A percentile compares a stretch with the other conserved stretches of the same genome.
These are phyloP conservation scores for Archegozetes longisetosus DNA, from an alignment of 1,140 invertebrate genomes.

Conservation along the genomic window DNA sequence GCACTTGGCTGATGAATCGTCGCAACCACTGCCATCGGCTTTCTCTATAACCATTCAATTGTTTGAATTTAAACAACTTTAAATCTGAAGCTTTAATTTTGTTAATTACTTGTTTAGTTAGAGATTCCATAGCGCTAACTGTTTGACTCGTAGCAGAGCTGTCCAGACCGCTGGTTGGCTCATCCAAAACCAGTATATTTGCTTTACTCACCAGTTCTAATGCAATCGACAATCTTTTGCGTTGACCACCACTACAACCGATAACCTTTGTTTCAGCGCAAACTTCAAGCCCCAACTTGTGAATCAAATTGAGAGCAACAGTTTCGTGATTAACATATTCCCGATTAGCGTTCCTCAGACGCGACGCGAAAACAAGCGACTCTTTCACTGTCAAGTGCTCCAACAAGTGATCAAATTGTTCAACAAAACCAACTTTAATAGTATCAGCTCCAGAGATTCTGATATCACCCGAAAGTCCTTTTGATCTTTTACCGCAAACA, in stretches of 20 bases:
- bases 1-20: conserved; percentile 14
- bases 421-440: conserved; percentile 16
- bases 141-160: neutral
- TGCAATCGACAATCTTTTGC: conserved; percentile 14
- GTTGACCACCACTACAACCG: conserved; percentile 6
- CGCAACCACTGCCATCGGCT: conserved; percentile 9
- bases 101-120: neutral
- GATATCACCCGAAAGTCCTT: conserved; percentile 9
- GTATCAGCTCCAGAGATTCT: neutral
- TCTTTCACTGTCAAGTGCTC: conserved; percentile 74
- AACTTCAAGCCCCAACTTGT: conserved; percentile 4
- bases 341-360: conserved; percentile 34
- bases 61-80: conserved; percentile 3
- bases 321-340: conserved; percentile 7
- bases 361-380: conserved; percentile 75
- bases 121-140: neutral
- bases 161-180: conserved; percentile 14
- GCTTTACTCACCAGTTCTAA: conserved; percentile 11
- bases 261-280: conserved; percentile 3
- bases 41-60: neutral
- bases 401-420: conserved; percentile 72
- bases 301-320: neutral
- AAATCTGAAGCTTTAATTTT: neutral
- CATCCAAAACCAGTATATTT: conserved; percentile 13
- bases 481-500: conserved; percentile 20